phyloP scores from a whole-genome alignment of 2,113 vertebrate species.

The Mohoua ochrocephala region DNA sequence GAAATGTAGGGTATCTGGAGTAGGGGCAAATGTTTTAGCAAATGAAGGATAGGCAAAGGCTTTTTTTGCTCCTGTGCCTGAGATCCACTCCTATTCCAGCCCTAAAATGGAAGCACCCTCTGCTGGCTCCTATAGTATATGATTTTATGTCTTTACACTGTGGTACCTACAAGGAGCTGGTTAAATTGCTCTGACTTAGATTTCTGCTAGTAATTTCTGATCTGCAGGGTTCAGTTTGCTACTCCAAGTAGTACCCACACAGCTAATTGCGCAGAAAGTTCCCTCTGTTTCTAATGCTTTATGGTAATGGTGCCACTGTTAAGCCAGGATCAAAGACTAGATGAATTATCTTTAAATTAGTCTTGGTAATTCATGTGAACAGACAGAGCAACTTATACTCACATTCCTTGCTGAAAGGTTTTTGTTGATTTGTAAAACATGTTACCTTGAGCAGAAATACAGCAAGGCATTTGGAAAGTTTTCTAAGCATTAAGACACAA shows the following conservation, averaged over 20 bases:
- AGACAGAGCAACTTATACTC: neutral
- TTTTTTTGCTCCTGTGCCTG: neutral
- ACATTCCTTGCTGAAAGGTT: neutral
- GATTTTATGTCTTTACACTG: neutral
- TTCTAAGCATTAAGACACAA: neutral
- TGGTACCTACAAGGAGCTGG: neutral
- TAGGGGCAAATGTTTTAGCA: neutral
- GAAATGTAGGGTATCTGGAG: neutral
- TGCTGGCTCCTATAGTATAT: constrained; percentile 51
- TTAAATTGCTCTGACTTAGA: neutral
- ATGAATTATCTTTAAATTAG: neutral
- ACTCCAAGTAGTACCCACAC: neutral
- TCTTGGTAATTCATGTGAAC: neutral
- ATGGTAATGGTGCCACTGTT: neutral
- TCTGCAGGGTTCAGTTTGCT: neutral
- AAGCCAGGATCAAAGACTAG: neutral
- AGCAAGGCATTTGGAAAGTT: neutral
- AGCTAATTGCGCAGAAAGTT: neutral
- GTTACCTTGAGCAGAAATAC: neutral
- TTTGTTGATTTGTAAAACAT: neutral
- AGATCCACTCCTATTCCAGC: neutral
- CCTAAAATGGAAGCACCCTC: constrained; percentile 68
- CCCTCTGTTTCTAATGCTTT: neutral
- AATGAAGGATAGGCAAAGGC: neutral
- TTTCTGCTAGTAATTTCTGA: neutral